phyloP scores from a whole-genome alignment of 2,113 vertebrate genomes.

The Phylloscopus trochilus region DNA sequence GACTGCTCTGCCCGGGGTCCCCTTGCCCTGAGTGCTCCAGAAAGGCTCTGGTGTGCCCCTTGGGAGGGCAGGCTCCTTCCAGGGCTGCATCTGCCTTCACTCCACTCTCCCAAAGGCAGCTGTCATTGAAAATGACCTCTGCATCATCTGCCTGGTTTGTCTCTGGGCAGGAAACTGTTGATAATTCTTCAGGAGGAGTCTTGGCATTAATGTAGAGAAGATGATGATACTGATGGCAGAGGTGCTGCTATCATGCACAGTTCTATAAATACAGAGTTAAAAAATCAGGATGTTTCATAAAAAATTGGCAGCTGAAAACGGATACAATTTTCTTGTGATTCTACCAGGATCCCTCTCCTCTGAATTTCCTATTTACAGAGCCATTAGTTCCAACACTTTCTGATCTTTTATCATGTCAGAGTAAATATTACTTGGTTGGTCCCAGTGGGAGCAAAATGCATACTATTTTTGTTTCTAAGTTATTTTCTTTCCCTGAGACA shows the following conservation, averaged over 20 bases:
- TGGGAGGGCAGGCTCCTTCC: neutral
- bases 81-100: neutral
- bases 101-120: neutral
- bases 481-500: constrained; percentile 54
- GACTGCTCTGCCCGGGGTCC: neutral
- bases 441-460: constrained; percentile 49
- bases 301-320: constrained; percentile 35
- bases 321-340: constrained; percentile 50
- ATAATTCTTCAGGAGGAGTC: neutral
- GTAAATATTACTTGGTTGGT: constrained; percentile 63
- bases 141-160: neutral
- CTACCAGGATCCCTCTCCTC: constrained; percentile 50
- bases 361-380: constrained; percentile 50
- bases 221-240: neutral
- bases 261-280: neutral
- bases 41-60: neutral
- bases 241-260: neutral
- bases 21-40: rapidly evolving
- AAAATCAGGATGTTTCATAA: neutral
- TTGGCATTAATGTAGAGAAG: neutral
- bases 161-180: neutral
- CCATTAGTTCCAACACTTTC: constrained; percentile 69
- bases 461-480: neutral
- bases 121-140: neutral
- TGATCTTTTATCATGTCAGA: constrained; percentile 70